These are phyloP conservation scores for Diachasmimorpha longicaudata DNA, from an alignment of 1,140 invertebrate genomes.

Conservation along the genomic window DNA sequence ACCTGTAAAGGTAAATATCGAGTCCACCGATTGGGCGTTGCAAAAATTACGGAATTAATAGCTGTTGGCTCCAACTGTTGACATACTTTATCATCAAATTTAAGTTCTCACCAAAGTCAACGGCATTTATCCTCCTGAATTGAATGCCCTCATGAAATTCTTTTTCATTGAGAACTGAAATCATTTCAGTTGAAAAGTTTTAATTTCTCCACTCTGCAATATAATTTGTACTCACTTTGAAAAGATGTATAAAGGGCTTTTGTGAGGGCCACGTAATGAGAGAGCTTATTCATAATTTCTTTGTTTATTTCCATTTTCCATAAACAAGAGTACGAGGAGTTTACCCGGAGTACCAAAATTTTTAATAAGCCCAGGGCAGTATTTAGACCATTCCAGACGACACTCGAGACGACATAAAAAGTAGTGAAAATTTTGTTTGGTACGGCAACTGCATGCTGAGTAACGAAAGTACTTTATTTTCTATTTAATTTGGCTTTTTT, in stretches of 20 bases:
- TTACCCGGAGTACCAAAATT: neutral
- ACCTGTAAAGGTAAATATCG: too few relatives aligned
- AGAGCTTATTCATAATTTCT: neutral
- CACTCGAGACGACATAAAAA: constrained; percentile 9
- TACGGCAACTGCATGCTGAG: neutral
- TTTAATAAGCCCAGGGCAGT: neutral
- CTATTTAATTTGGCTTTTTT: neutral
- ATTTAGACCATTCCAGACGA: constrained; percentile 1
- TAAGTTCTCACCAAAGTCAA: too few relatives aligned
- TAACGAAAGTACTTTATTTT: neutral
- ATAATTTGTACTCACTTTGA: neutral
- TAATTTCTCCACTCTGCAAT: neutral
- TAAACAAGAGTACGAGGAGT: neutral
- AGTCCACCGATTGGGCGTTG: too few relatives aligned
- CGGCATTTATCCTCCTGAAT: too few relatives aligned
- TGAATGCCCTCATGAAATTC: too few relatives aligned
- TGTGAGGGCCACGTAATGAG: neutral
- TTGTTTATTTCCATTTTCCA: neutral
- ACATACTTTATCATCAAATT: too few relatives aligned
- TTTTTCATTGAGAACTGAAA: neutral
- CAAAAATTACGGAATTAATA: too few relatives aligned
- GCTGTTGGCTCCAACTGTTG: too few relatives aligned
- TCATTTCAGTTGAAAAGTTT: neutral
- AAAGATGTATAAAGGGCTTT: constrained; percentile 1
- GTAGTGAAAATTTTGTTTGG: neutral